Evolutionary conservation across 2,797 vertebrate species (phyloP).

Genomic region (Iguana delicatissima): DNA sequence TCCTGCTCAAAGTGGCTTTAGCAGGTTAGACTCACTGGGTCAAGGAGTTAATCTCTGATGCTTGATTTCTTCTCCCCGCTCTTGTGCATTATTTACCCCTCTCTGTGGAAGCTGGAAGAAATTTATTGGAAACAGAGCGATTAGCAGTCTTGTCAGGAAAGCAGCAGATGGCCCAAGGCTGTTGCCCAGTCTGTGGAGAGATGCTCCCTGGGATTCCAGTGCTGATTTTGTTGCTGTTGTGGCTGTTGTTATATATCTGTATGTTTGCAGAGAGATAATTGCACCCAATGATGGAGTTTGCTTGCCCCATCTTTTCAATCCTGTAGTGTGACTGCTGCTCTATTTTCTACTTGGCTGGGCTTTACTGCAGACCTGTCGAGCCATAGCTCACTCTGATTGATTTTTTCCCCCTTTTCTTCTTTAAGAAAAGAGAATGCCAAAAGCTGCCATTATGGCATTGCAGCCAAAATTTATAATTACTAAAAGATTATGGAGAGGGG

Average conservation of each 20-base stretch:
- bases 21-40: not conserved
- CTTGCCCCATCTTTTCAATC: slow-evolving; percentile 78
- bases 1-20: slow-evolving; percentile 18
- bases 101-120: slow-evolving; percentile 1
- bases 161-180: slow-evolving; percentile 18
- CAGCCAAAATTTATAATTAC: slow-evolving; percentile 62
- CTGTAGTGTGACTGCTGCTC: slow-evolving; percentile 82
- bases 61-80: slow-evolving; percentile 1
- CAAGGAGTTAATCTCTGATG: not conserved
- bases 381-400: slow-evolving; percentile 86
- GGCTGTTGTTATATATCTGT: slow-evolving; percentile 30
- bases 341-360: slow-evolving; percentile 92
- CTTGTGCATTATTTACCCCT: slow-evolving; percentile 6
- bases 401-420: slow-evolving; percentile 72
- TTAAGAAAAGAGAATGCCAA: slow-evolving; percentile 67
- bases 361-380: slow-evolving; percentile 86
- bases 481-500: not conserved
- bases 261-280: slow-evolving; percentile 75
- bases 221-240: not conserved
- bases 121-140: not conserved
- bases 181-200: slow-evolving; percentile 5
- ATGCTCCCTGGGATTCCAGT: slow-evolving; percentile 34
- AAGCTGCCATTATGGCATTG: slow-evolving; percentile 56
- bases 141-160: not conserved
- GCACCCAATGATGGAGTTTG: slow-evolving; percentile 76